Evolutionary conservation across 2,113 vertebrate species (phyloP).

Genomic region (Furnarius figulus): DNA sequence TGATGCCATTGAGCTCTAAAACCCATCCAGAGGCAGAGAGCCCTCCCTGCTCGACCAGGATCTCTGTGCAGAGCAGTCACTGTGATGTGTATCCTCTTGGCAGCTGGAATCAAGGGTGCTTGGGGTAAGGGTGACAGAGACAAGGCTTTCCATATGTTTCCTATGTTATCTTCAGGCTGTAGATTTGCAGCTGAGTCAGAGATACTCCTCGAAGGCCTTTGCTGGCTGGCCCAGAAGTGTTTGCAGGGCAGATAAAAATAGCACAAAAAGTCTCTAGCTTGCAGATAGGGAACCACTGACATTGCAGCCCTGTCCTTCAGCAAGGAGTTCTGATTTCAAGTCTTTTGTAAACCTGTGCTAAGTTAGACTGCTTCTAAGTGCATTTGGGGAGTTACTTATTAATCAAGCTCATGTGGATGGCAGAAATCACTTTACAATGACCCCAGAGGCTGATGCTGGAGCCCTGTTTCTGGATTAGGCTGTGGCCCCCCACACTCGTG

Average conservation of each 20-base stretch:
- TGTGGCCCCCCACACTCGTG: rapidly evolving
- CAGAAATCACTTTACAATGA: neutral
- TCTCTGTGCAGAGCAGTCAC: neutral
- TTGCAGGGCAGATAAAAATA: neutral
- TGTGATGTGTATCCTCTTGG: rapidly evolving
- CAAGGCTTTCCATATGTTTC: neutral
- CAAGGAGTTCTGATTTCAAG: neutral
- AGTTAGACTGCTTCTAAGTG: neutral
- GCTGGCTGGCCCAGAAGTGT: neutral
- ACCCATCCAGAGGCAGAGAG: neutral
- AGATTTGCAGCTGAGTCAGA: neutral
- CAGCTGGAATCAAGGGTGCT: neutral
- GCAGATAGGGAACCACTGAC: neutral
- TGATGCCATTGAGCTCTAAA: neutral
- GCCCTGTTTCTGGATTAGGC: neutral
- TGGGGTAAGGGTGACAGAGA: neutral
- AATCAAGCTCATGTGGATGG: neutral
- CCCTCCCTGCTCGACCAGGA: neutral
- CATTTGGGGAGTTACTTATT: neutral
- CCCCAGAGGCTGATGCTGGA: rapidly evolving
- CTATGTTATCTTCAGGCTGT: neutral
- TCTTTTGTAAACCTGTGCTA: neutral
- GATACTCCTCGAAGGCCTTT: neutral
- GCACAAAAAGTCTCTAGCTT: neutral
- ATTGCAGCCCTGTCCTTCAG: neutral